Evolutionary conservation across 1,140 invertebrate genomes (phyloP).

Genomic region (Drosophila nannoptera): DNA sequence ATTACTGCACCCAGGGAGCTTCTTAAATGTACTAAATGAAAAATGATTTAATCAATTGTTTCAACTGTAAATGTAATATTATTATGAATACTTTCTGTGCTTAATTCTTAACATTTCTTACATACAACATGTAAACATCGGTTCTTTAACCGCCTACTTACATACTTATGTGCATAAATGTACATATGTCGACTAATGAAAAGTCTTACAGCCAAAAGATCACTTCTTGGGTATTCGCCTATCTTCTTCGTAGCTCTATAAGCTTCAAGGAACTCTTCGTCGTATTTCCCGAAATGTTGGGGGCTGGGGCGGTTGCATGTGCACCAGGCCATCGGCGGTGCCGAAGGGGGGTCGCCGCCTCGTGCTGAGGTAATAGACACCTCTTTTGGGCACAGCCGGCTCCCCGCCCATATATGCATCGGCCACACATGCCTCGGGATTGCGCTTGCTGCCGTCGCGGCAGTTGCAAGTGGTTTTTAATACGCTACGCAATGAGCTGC

Average conservation of each 20-base stretch:
- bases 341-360: constrained; percentile 44
- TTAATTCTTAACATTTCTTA: too few relatives aligned
- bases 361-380: constrained; percentile 69
- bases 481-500: constrained; percentile 33
- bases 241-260: background rate
- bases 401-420: constrained; percentile 71
- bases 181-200: too few relatives aligned
- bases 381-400: constrained; percentile 62
- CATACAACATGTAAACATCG: too few relatives aligned
- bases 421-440: constrained; percentile 33
- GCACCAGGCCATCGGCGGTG: constrained; percentile 47
- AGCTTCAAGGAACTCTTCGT: constrained; percentile 1
- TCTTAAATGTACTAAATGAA: background rate
- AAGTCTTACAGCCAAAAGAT: background rate
- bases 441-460: constrained; percentile 16
- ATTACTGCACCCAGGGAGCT: too few relatives aligned
- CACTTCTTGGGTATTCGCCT: constrained; percentile 36
- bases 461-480: constrained; percentile 47
- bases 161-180: too few relatives aligned
- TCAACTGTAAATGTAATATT: background rate
- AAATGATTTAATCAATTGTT: background rate
- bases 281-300: constrained; percentile 48
- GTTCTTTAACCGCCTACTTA: too few relatives aligned
- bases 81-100: too few relatives aligned
- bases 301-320: constrained; percentile 43